Conservation (phyloP, 2,113 vertebrate species). For the Geococcyx californianus region DNA sequence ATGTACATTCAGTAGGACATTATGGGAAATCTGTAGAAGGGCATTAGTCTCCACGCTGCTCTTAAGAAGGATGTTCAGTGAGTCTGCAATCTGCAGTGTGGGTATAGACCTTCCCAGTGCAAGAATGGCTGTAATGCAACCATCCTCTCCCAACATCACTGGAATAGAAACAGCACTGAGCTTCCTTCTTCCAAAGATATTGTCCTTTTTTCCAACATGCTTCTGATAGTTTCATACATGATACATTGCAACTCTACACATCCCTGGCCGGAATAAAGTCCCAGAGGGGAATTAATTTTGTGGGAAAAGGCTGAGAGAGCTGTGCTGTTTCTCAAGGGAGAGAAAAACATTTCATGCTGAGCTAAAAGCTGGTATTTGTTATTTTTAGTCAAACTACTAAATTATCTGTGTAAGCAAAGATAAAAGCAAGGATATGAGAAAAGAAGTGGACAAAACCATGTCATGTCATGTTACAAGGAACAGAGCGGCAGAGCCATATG, state of each 20-base stretch:
- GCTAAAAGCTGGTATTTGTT: conserved; percentile 20
- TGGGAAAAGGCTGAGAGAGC: conserved; percentile 33
- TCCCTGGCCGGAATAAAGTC: neutral
- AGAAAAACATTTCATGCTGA: neutral
- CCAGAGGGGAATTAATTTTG: conserved; percentile 5
- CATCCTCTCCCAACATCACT: neutral
- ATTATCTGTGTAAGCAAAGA: conserved; percentile 5
- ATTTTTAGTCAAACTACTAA: conserved; percentile 47
- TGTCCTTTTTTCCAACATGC: neutral
- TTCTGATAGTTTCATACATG: neutral
- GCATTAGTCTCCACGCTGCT: accelerated
- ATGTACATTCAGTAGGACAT: accelerated
- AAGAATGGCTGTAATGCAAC: accelerated
- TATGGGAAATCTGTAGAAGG: neutral
- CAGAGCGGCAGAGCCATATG: neutral
- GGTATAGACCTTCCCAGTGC: neutral
- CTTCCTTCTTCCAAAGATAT: neutral
- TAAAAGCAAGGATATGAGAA: conserved; percentile 13
- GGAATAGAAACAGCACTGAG: neutral
- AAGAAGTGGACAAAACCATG: neutral
- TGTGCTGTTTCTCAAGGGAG: conserved; percentile 21
- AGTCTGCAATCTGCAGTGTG: accelerated
- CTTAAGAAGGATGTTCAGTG: too few species aligned
- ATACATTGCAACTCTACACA: neutral
- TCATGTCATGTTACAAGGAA: neutral